Evolutionary conservation across 35 echinoderm and acorn worm genomes (phyloP), one percentile per base, ranked within the genome.

Genomic region (Ophiothrix spiculata): DNA sequence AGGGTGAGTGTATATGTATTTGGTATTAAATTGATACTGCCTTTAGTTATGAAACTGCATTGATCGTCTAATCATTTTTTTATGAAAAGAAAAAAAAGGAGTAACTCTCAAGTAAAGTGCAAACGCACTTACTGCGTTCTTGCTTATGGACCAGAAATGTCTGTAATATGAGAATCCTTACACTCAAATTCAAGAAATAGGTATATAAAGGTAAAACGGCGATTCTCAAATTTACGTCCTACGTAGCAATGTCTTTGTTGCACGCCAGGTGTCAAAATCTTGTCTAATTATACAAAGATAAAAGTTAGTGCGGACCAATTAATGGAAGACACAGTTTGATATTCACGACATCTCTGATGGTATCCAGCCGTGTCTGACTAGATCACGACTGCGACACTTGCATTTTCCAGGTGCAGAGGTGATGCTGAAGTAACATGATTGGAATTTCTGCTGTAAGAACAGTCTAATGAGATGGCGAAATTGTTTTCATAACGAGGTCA

Each of bases 251-350:
- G 60, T 69, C 60, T 69, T 69, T 69, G 60, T 1, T 25, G 25
- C 60, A 28, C 60, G 29, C 60, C 60, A 69, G 60, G 60, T 1
- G 17, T 49, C 19, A 49, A 69, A 69, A 69, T 69, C 60, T 6
- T 69, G 16, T 69, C 60, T 69, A 69, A 69, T 69, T 69, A 69
- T 69, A n/a, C 60, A 69, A 69, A 69, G 60, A 69, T 28, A 69
- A 69, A 49, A 49, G 42, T n/a, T 69, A n/a, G 60, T 28, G 60
- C 29, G 60, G 60, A 69, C 60, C 60, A 69, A 69, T 69, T 69
- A 69, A 69, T 69, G 60, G 60, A 69, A 69, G 60, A 69, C 60
- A 69, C 60, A 69, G 60, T 69, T 25, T 12, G 60, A 54, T 54
- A 54, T 54, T 54, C 45, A 54, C 45, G n/a, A n/a, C n/a, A n/a